Base-by-base conservation (phyloP, 2,113 vertebrate species). In the Bos indicus region DNA sequence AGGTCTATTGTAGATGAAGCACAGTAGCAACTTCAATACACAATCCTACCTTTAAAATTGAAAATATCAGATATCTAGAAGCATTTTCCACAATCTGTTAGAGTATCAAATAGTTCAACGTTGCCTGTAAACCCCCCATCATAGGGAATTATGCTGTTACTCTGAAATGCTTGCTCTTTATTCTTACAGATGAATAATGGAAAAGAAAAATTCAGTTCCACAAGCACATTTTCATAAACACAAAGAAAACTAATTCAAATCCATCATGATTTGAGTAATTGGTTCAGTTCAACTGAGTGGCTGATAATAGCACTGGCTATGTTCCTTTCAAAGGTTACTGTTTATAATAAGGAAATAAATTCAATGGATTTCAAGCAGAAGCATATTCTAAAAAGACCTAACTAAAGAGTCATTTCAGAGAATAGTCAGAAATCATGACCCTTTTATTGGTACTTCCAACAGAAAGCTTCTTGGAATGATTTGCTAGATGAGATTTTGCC, bases 291-390 rank as follows among this genome's bases (percentile, higher is more conserved):
- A 97, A 85, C 17, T n/a, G 74, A 82, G 43, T 86, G 59, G 36
- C 40, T 96, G 54, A 17, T 95, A 94, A 97, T 88, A 94, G 85
- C 57, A 64, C 82, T 83, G 56, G 54, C 43, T 96, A 46, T 82
- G 67, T 94, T 93, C 88, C 43, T 84, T 93, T 96, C 78, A 91
- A 96, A 96, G 12, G 46, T 81, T 94, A 64, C 85, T 97, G 25
- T 85, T 97, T 88, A 85, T 82, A 89, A 97, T 93, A 91, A 83
- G 67, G 92, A 96, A 97, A 94, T 43, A 71, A 94, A 95, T 97
- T 81, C n/a, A 33, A 7, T 83, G 43, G 33, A 54, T 90, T 97
- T 88, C 67, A 40, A 89, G 51, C 80, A 90, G 57, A 94, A 92
- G 54, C 36, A 85, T 78, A 51, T 48, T 90, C 36, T 82, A 30